Evolutionary conservation across 2,113 vertebrate species (phyloP), one percentile per base, ranked within the genome.

Genomic region (Thalassoma bifasciatum): DNA sequence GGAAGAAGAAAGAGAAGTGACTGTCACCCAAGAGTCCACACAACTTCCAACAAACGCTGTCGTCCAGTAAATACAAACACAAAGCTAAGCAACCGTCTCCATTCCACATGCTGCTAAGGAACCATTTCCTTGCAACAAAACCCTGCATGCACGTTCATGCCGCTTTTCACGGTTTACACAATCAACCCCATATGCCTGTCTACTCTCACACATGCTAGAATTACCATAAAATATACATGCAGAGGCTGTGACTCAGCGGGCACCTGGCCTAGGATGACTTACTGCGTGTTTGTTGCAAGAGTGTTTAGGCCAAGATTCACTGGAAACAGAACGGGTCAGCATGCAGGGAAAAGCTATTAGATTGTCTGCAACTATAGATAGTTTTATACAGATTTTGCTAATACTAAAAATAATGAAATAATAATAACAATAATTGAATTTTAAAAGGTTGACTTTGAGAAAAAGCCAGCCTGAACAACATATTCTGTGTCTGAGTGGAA

Each of bases 191-290:
- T 37, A 47, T 58, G 38, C n/a, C 12, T 2, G 37, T 52, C 67
- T 72, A 50, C 68, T 21, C 73, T 76, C 71, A 74, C 42, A 65
- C 70, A 70, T 83, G 51, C 83, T 92, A 22, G 42, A 59, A 83
- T 90, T 91, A 79, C 88, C 79, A 90, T 91, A 1, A 90, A 90
- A 91, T 76, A 91, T 88, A 66, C 85, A 91, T 89, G 84, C 52
- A 44, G 49, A 47, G 70, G 26, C 65, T 22, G 2, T 77, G 82
- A 86, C 75, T 84, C 79, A 85, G 7, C 4, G 17, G 23, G 36
- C 69, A 77, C 51, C 73, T 77, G 75, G 49, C 36, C 65, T 46
- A 59, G 4, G 44, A 22, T 63, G 62, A 12, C 2, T 30, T 30
- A 6, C 3, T 30, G 30, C 23, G 34, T 1, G 64, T 64, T 24